Evolutionary conservation across 2,797 vertebrate species (phyloP), one percentile per base, ranked within the genome.

Genomic region (Allobates femoralis): DNA sequence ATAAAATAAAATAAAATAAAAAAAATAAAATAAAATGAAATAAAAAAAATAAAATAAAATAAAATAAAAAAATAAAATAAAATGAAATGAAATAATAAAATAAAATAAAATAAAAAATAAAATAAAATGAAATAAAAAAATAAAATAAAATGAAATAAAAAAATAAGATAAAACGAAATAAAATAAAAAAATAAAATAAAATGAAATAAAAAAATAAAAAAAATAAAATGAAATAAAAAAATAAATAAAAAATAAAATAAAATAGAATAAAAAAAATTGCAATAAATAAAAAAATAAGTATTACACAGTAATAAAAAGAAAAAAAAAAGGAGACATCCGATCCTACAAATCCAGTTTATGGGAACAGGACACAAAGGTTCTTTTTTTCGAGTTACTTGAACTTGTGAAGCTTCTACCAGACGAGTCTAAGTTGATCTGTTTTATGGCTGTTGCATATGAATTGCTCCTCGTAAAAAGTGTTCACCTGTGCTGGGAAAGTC

Each of bases 391-490:
- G 60, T 37, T 21, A 51, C 37, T 14, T 73, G 11, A 26, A 78
- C 60, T 77, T 80, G 41, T 85, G 58, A 76, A 66, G 55, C 28
- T 75, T 80, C 55, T 46, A 81, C 56, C 82, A 88, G 82, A 81
- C 77, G 28, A 26, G 69, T 75, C 75, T 85, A 85, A 81, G 74
- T 15, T 80, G 83, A 85, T 88, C 82, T 81, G 30, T 88, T 81
- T 88, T 67, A 85, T 23, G 37, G 86, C 15, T n/a, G 28, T 46
- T 32, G 51, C 58, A 14, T 34, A 81, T 85, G 86, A 90, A 89
- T 91, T 91, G 88, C 85, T 88, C 74, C 79, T 74, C 81, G 66
- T 88, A 88, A 88, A 74, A 88, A 81, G 23, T 19, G 21, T 84
- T 80, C 83, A 85, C 86, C 86, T 88, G 86, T 37, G 53, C 86